A percentile compares a stretch with the other conserved stretches of the same genome.
Evolutionary conservation across 2,113 vertebrate species (phyloP).

Genomic region (Axis porcinus): DNA sequence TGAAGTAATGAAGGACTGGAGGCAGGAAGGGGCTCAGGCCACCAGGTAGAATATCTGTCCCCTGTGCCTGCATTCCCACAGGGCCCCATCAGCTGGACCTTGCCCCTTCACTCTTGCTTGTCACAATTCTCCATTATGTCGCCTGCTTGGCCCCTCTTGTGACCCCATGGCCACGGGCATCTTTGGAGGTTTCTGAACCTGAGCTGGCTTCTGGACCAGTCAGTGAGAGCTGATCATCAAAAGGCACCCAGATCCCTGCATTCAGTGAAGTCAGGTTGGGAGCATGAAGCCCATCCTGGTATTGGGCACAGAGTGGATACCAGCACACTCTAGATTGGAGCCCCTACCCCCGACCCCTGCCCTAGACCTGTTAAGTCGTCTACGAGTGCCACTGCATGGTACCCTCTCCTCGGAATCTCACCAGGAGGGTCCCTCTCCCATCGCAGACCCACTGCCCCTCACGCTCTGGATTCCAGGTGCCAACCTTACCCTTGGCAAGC

Average conservation of each 20-base stretch:
- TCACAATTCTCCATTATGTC: not conserved
- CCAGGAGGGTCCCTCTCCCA: not conserved
- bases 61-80: not conserved
- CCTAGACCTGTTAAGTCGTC: not conserved
- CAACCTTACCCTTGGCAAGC: not conserved
- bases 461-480: not conserved
- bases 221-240: not conserved
- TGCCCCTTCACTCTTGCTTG: not conserved
- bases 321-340: not conserved
- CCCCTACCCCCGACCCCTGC: accelerated
- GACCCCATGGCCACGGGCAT: not conserved
- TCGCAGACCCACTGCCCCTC: not conserved
- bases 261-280: not conserved
- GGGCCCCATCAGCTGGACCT: not conserved
- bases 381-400: accelerated
- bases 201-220: not conserved
- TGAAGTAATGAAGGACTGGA: too few species aligned
- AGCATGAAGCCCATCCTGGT: not conserved
- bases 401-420: not conserved
- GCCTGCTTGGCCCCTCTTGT: not conserved
- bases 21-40: not conserved
- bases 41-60: not conserved
- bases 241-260: not conserved
- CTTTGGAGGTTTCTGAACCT: not conserved
- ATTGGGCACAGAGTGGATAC: accelerated